Base-by-base conservation (phyloP, 2,113 vertebrate species). In the Stomatorhinus ivindoensis region DNA sequence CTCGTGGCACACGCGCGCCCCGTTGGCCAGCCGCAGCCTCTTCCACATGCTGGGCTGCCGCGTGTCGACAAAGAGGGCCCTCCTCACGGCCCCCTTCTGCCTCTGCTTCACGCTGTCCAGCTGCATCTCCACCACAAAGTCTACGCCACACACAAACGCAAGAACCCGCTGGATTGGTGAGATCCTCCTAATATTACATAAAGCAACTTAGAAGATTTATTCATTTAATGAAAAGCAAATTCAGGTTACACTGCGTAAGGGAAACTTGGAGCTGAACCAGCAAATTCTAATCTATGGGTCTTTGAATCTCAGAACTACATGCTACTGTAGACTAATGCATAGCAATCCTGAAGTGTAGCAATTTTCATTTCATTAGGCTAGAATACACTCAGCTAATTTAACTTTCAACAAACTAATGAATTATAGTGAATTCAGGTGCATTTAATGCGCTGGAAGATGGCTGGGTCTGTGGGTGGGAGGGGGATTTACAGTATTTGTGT, bases 71-170 rank as follows among this genome's bases (percentile, higher is more conserved):
- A 98, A 98, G 80, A 98, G 94, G 0, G 96, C 96, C 85, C 97
- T 94, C 90, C 94, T 96, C 55, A 97, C 92, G 0, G 96, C 96
- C 2, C 96, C 96, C 91, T 97, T 98, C 94, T 97, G 97, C 92
- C 97, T 97, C 93, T 96, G 96, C 91, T 98, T 98, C 87, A 95
- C 94, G 89, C 94, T 95, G 91, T 98, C 97, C 1, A 98, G 92
- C 94, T 97, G 96, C 89, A 98, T 93, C 90, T 98, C 97, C 86
- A 97, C 96, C 1, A 95, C 95, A 92, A 98, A 98, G 89, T 95
- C 97, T 98, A 93, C 35, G 91, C 91, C 87, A 88, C 11, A 89
- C 35, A 89, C 65, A 84, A 84, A 84, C 13, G 11, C 91, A 92
- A 91, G 35, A 80, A 80, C 35, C 73, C 13, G 6, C 35, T 7